Evolutionary conservation across 2,113 vertebrate genomes (phyloP).

Genomic region (Cyprinodon brontotheroides): DNA sequence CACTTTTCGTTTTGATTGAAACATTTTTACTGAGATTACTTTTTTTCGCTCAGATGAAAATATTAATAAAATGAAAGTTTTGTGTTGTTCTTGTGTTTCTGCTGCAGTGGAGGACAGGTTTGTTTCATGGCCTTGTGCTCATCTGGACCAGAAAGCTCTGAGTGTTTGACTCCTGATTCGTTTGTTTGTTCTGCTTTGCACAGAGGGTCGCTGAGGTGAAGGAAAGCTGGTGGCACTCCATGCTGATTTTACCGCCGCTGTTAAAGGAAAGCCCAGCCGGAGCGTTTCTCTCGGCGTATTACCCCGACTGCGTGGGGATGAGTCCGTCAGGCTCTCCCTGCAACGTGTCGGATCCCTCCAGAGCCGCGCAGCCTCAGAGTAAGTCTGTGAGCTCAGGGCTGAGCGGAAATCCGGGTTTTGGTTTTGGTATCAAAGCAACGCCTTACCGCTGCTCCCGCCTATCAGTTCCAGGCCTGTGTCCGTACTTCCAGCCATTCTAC

Average conservation of each 20-base stretch:
- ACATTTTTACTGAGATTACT: too few relatives aligned
- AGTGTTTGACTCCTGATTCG: neutral
- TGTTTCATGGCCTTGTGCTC: neutral
- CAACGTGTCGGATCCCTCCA: slow-evolving; percentile 82
- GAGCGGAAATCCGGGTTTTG: neutral
- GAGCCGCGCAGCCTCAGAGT: slow-evolving; percentile 77
- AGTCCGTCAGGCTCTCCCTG: slow-evolving; percentile 90
- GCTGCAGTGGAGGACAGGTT: too few relatives aligned
- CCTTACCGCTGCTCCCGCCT: neutral
- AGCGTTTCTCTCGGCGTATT: slow-evolving; percentile 92
- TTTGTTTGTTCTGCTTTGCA: slow-evolving; percentile 8
- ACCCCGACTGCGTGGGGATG: slow-evolving; percentile 99
- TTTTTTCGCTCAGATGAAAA: neutral
- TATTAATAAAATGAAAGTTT: too few relatives aligned
- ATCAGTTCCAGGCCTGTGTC: slow-evolving; percentile 88
- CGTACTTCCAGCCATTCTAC: slow-evolving; percentile 97
- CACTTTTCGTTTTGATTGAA: too few relatives aligned
- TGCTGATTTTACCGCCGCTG: slow-evolving; percentile 95
- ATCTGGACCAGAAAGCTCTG: neutral
- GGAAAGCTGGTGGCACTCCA: slow-evolving; percentile 95
- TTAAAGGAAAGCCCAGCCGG: slow-evolving; percentile 95
- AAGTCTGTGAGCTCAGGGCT: slow-evolving; percentile 23
- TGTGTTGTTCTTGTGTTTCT: too few relatives aligned
- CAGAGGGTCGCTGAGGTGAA: slow-evolving; percentile 95
- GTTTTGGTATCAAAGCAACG: neutral